phyloP scores from a whole-genome alignment of 2,797 vertebrate species.

The Ibycter americanus region DNA sequence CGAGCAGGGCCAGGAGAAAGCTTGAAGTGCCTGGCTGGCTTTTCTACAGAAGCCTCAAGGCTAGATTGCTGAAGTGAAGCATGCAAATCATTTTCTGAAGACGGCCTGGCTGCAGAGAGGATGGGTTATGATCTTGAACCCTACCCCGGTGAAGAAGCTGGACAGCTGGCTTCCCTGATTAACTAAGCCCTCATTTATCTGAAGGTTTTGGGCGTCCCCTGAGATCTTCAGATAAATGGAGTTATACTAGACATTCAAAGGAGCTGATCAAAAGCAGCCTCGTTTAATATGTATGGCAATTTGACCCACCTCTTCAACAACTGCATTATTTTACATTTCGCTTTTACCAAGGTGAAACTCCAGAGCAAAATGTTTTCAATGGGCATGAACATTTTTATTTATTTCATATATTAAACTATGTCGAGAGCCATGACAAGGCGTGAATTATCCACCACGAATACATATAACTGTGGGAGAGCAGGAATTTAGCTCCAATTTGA shows the following conservation, averaged over 20 bases:
- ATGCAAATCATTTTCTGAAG: neutral
- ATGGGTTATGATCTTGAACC: slow-evolving; percentile 31
- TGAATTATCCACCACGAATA: neutral
- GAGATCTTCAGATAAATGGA: slow-evolving; percentile 54
- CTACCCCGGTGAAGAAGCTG: neutral
- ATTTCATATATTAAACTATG: neutral
- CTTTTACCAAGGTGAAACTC: neutral
- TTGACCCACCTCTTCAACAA: neutral
- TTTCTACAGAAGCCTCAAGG: neutral
- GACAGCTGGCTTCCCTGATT: slow-evolving; percentile 65
- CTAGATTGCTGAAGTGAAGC: neutral
- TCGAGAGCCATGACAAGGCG: neutral
- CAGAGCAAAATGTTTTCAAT: neutral
- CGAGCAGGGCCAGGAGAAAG: neutral
- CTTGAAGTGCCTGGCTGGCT: neutral
- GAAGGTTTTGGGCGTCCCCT: neutral
- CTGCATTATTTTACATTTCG: slow-evolving; percentile 41
- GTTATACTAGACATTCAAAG: neutral
- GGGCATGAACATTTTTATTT: neutral
- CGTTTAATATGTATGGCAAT: slow-evolving; percentile 54
- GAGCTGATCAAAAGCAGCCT: slow-evolving; percentile 44
- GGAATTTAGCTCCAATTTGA: neutral
- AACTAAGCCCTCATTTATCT: slow-evolving; percentile 43
- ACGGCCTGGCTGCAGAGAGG: neutral
- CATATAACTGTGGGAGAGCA: neutral